Conservation (phyloP, 1,140 invertebrate genomes). For the Solenopsis invicta region DNA sequence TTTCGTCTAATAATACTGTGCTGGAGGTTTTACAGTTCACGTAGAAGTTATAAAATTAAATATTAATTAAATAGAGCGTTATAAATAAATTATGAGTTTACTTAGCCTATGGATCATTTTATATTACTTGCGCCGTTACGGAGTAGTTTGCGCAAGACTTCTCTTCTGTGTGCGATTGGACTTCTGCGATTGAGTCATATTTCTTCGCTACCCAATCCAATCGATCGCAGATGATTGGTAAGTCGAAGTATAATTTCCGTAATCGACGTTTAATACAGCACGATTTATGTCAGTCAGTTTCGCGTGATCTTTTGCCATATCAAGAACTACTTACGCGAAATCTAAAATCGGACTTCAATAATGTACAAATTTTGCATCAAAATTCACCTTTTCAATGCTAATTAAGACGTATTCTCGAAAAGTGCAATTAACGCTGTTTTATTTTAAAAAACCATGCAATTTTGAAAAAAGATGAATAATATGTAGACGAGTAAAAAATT, state of each 20-base stretch:
- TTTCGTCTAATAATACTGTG: constrained; percentile 85
- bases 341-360: not conserved
- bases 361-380: not conserved
- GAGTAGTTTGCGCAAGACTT: not conserved
- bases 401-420: constrained; percentile 13
- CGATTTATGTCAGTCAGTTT: constrained; percentile 32
- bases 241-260: constrained; percentile 20
- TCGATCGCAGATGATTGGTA: not conserved
- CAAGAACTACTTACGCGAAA: constrained; percentile 14
- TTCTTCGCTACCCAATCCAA: not conserved
- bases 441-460: not conserved
- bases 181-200: constrained; percentile 20
- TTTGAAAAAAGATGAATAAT: constrained; percentile 7
- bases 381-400: not conserved
- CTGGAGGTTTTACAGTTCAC: constrained; percentile 83
- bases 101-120: constrained; percentile 74
- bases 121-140: constrained; percentile 50
- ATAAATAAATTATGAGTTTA: constrained; percentile 84
- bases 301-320: not conserved
- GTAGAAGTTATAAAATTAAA: constrained; percentile 80
- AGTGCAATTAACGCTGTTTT: not conserved
- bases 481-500: constrained; percentile 24
- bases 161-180: constrained; percentile 21
- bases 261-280: constrained; percentile 19
- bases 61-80: constrained; percentile 83